Conservation (phyloP, 1,140 invertebrate species). For the Matsumurasca onukii region DNA sequence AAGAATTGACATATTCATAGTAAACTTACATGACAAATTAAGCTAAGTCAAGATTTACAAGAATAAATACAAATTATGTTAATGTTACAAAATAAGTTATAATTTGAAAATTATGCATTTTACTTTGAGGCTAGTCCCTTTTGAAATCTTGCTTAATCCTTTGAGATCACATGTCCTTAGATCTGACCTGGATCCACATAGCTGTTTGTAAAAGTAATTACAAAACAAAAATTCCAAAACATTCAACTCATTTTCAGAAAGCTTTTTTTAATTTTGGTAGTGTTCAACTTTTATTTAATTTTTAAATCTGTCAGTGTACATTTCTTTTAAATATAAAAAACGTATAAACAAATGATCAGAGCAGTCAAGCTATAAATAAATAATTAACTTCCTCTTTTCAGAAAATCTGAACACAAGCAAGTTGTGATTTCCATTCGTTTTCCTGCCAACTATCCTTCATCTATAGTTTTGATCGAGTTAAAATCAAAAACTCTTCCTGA, state of each 20-base stretch:
- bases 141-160: too few relatives aligned
- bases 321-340: neutral
- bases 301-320: slow-evolving; percentile 8
- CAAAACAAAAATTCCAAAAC: neutral
- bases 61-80: too few relatives aligned
- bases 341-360: slow-evolving; percentile 9
- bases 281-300: neutral
- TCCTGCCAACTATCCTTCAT: slow-evolving; percentile 59
- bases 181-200: too few relatives aligned
- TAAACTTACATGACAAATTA: too few relatives aligned
- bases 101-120: too few relatives aligned
- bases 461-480: slow-evolving; percentile 59
- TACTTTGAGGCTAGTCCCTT: too few relatives aligned
- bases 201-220: too few relatives aligned
- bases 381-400: slow-evolving; percentile 45
- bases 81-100: too few relatives aligned
- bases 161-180: too few relatives aligned
- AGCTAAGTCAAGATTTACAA: too few relatives aligned
- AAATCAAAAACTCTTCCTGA: slow-evolving; percentile 69
- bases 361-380: neutral
- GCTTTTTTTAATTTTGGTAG: neutral
- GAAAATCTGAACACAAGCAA: slow-evolving; percentile 60
- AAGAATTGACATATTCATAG: too few relatives aligned
- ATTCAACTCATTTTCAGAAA: neutral
- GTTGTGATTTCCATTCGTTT: slow-evolving; percentile 67